Conservation (phyloP, 2,113 vertebrate species). For the Embiotoca jacksoni region DNA sequence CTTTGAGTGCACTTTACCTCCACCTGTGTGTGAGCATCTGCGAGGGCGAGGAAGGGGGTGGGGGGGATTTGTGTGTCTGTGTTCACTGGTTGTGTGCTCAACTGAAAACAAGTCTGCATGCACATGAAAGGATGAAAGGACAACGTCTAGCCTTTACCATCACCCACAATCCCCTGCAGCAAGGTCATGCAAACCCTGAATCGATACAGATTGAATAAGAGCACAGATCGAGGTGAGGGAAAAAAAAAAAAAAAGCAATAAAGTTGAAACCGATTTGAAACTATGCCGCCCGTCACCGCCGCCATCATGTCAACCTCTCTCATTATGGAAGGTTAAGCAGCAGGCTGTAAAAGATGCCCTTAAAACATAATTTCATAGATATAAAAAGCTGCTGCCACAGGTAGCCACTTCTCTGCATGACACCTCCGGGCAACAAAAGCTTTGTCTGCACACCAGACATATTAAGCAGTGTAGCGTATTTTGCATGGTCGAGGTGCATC, state of each 20-base stretch:
- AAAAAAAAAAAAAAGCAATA: conserved; percentile 3
- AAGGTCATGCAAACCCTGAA: conserved; percentile 74
- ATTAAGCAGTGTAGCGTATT: conserved; percentile 7
- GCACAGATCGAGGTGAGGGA: conserved; percentile 43
- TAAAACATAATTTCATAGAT: conserved; percentile 9
- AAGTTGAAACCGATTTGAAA: conserved; percentile 33
- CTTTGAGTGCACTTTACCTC: conserved; percentile 27
- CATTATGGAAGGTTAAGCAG: neutral
- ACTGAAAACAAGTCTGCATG: conserved; percentile 51
- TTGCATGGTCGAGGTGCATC: conserved; percentile 1
- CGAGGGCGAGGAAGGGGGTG: neutral
- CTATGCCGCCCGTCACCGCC: conserved; percentile 5
- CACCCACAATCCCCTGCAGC: conserved; percentile 65
- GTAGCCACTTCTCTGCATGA: conserved; percentile 37
- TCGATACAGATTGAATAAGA: conserved; percentile 73
- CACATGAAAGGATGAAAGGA: conserved; percentile 55
- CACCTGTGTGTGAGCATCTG: conserved; percentile 49
- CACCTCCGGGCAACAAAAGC: conserved; percentile 26
- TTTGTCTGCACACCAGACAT: conserved; percentile 24
- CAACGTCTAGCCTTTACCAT: conserved; percentile 45
- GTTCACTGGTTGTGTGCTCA: conserved; percentile 34
- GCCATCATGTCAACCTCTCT: conserved; percentile 23
- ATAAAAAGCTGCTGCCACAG: conserved; percentile 55
- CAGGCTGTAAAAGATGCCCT: neutral
- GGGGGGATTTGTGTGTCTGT: conserved; percentile 14